Evolutionary conservation across 2,888 invertebrate species (phyloP), one percentile per base, ranked within the genome.

Genomic region (Nysson spinosus): DNA sequence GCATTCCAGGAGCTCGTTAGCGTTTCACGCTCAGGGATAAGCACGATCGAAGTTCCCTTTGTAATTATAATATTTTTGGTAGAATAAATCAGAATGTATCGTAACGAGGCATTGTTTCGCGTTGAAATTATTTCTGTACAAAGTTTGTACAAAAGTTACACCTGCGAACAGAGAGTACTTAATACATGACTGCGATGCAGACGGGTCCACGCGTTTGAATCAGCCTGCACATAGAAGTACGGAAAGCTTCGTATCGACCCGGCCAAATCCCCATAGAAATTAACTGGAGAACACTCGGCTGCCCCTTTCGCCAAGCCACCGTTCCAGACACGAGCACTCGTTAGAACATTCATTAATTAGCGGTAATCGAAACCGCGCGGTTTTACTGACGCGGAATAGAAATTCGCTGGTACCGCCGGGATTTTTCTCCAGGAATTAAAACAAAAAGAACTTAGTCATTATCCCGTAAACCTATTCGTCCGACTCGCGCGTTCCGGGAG

Each of bases 241-340:
- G 66, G 71, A 54, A 63, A 60, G 63, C 46, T 52, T 35, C 56
- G 34, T 67, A 77, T 75, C 51, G 77, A 77, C 69, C 74, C 74
- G 51, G 32, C 74, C 64, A 77, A 75, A 75, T 76, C 74, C 75
- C 75, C 60, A 74, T 74, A 76, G 75, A 74, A 75, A 75, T 75
- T 75, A 75, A 75, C 67, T 77, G 67, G 70, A 75, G 74, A 75
- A 75, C 77, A 65, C 74, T 75, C 70, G 69, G 55, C 66, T 72
- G 69, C 63, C 74, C 67, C 76, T 72, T 69, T 72, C 64, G 66
- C 63, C 55, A 40, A 55, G 46, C 39, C 55, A 63, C 55, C 55
- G 49, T 64, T 67, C 56, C 66, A 66, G 73, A 72, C 69, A 52
- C 69, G 66, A 69, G 73, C 69, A 76, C 73, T 75, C 74, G 66